Evolutionary conservation across 2,888 invertebrate genomes (phyloP).

Genomic region (Caenorhabditis afra): DNA sequence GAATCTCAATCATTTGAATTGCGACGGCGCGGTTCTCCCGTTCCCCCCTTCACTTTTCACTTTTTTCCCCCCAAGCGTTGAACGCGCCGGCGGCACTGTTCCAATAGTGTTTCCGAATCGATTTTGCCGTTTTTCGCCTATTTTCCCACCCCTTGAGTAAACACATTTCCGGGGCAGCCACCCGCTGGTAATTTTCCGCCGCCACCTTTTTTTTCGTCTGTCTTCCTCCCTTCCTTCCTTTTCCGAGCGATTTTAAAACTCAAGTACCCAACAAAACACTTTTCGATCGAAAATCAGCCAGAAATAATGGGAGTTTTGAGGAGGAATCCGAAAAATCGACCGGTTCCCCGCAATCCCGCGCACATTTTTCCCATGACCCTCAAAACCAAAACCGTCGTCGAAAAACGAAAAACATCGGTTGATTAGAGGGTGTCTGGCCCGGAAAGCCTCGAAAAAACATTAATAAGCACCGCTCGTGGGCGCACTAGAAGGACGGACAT

Average conservation of each 20-base stretch:
- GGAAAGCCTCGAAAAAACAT: constrained; percentile 15
- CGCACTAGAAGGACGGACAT: constrained; percentile 26
- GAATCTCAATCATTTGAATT: constrained; percentile 30
- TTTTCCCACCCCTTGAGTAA: constrained; percentile 51
- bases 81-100: not conserved
- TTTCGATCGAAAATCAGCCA: too few relatives aligned
- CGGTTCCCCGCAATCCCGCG: not conserved
- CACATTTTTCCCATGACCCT: constrained; percentile 20
- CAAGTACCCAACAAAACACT: constrained; percentile 14
- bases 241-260: not conserved
- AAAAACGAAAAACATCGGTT: not conserved
- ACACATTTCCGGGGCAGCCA: constrained; percentile 15
- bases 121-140: constrained; percentile 12
- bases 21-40: constrained; percentile 21
- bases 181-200: constrained; percentile 35
- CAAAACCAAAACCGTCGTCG: constrained; percentile 6
- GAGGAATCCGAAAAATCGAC: constrained; percentile 7
- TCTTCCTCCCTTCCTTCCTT: constrained; percentile 1
- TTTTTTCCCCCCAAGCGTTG: constrained; percentile 3
- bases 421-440: constrained; percentile 42
- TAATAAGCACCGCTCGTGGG: constrained; percentile 44
- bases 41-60: not conserved
- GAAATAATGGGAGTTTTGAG: constrained; percentile 9
- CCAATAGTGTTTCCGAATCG: too few relatives aligned
- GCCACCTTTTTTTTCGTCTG: constrained; percentile 15